Conservation (phyloP, 2,113 vertebrate genomes). For the Reinhardtius hippoglossoides region DNA sequence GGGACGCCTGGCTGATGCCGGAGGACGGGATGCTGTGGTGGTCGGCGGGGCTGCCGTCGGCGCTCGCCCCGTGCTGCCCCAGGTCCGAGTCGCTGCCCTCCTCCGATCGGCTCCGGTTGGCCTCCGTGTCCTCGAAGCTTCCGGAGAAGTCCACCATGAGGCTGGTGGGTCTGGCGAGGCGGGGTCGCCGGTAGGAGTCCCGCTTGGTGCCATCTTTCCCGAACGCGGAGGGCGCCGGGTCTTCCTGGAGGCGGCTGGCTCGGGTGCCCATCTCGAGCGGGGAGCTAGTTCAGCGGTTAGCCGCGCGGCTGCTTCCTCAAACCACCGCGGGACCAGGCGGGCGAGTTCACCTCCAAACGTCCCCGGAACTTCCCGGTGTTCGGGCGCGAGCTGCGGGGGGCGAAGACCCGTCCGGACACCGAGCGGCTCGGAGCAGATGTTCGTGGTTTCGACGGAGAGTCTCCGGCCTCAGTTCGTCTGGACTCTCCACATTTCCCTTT, state of each 20-base stretch:
- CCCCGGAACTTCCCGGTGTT: slow-evolving; percentile 13
- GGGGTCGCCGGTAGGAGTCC: slow-evolving; percentile 79
- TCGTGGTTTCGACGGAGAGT: background rate
- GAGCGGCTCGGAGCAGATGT: accelerated
- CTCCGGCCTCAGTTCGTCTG: slow-evolving; percentile 52
- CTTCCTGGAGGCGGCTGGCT: slow-evolving; percentile 84
- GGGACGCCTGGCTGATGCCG: slow-evolving; percentile 64
- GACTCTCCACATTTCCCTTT: slow-evolving; percentile 69
- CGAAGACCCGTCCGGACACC: background rate
- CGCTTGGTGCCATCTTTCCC: slow-evolving; percentile 79
- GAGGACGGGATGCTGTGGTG: slow-evolving; percentile 70
- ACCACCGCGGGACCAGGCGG: slow-evolving; percentile 20
- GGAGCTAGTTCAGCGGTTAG: slow-evolving; percentile 48
- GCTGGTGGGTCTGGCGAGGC: slow-evolving; percentile 81
- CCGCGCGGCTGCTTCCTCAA: slow-evolving; percentile 55
- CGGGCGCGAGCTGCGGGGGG: background rate
- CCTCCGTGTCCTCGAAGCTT: slow-evolving; percentile 83
- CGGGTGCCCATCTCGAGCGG: slow-evolving; percentile 80
- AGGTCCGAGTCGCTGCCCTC: slow-evolving; percentile 84
- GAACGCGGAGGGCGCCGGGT: slow-evolving; percentile 74
- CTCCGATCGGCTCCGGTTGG: slow-evolving; percentile 81
- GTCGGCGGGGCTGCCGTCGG: slow-evolving; percentile 78
- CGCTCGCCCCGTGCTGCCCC: slow-evolving; percentile 79
- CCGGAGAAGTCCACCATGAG: slow-evolving; percentile 83
- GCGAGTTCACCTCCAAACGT: slow-evolving; percentile 51